phyloP scores from a whole-genome alignment of 1,140 invertebrate species.

The Archivesica marissinica region DNA sequence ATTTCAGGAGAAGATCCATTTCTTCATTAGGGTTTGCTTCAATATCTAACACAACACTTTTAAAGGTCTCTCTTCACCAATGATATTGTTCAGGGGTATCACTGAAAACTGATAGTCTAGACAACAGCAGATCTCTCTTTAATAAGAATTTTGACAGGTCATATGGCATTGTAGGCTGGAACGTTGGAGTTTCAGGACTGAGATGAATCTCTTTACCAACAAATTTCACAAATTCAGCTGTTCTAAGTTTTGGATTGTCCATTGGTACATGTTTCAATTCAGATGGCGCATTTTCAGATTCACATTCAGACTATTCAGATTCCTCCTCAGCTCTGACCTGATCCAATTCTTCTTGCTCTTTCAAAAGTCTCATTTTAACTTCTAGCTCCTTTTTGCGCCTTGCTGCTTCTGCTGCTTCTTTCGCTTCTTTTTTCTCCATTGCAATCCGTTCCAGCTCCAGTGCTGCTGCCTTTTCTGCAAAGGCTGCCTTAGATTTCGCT shows the following conservation, averaged over 20 bases:
- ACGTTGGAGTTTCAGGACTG: not conserved
- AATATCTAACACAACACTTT: slow-evolving; percentile 35
- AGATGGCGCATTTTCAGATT: not conserved
- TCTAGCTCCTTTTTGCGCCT: not conserved
- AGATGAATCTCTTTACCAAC: not conserved
- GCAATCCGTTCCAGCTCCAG: not conserved
- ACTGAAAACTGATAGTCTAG: slow-evolving; percentile 38
- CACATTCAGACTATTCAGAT: not conserved
- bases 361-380: not conserved
- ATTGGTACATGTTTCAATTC: slow-evolving; percentile 7
- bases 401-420: not conserved
- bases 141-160: slow-evolving; percentile 55
- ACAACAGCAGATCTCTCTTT: slow-evolving; percentile 51
- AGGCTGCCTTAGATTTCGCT: slow-evolving; percentile 22
- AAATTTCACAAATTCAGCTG: slow-evolving; percentile 1
- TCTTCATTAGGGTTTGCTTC: slow-evolving; percentile 23
- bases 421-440: slow-evolving; percentile 3
- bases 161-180: not conserved
- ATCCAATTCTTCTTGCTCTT: not conserved
- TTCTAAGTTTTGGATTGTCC: not conserved
- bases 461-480: slow-evolving; percentile 26
- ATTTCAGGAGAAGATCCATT: slow-evolving; percentile 58
- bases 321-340: not conserved
- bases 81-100: slow-evolving; percentile 51
- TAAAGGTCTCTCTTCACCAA: slow-evolving; percentile 53